These are phyloP conservation scores for Ailuropoda melanoleuca DNA, from an alignment of 2,113 vertebrate genomes.

Conservation along the genomic window DNA sequence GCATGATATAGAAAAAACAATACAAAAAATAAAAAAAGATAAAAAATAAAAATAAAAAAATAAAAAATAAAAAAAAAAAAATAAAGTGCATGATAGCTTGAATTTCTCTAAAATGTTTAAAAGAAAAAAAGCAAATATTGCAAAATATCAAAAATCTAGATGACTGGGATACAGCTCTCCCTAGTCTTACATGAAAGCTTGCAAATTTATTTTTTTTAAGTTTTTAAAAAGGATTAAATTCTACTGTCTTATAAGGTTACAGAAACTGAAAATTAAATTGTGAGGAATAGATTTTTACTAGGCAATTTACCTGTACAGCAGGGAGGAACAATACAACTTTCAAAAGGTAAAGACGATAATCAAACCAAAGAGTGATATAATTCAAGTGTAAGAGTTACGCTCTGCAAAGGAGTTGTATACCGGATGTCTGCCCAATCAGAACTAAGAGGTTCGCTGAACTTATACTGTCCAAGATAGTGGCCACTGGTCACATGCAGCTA, in stretches of 20 bases:
- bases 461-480: background rate
- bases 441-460: background rate
- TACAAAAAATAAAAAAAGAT: too few species aligned
- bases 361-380: background rate
- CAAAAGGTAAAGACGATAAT: conserved; percentile 9
- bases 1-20: too few species aligned
- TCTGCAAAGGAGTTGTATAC: background rate
- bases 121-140: background rate
- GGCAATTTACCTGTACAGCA: background rate
- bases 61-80: too few species aligned
- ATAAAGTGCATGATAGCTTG: background rate
- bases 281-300: background rate
- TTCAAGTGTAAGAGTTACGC: background rate
- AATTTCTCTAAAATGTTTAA: conserved; percentile 1
- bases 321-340: conserved; percentile 21
- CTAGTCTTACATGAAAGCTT: background rate
- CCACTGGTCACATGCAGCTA: background rate
- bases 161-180: background rate
- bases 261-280: background rate
- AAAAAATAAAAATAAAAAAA: too few species aligned
- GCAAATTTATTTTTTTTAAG: background rate
- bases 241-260: background rate
- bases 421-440: background rate
- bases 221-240: background rate
- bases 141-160: conserved; percentile 4